Percentiles rank a stretch among this genome's conserved stretches.
phyloP scores from a whole-genome alignment of 2,113 vertebrate species.

The Pipa parva region DNA sequence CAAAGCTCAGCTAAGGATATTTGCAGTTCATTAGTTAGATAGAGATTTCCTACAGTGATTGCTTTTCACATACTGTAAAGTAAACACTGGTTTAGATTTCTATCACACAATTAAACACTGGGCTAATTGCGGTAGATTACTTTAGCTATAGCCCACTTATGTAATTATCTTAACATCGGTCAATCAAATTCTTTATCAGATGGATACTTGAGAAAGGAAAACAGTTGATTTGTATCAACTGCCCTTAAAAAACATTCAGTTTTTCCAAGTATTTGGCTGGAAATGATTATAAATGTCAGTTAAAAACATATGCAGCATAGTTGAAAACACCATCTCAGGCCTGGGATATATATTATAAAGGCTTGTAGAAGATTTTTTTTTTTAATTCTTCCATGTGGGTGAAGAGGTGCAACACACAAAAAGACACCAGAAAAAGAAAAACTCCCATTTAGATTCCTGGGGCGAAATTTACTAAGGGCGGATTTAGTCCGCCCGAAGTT shows the following conservation, averaged over 20 bases:
- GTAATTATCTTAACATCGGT: slow-evolving; percentile 12
- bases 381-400: no score
- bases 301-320: no score
- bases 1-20: background rate
- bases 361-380: no score
- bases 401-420: no score
- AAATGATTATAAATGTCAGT: background rate
- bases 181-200: slow-evolving; percentile 17
- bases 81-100: slow-evolving; percentile 17
- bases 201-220: slow-evolving; percentile 14
- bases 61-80: slow-evolving; percentile 6
- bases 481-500: no score
- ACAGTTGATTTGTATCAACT: background rate
- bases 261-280: background rate
- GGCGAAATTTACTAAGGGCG: no score
- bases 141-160: background rate
- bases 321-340: no score
- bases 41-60: slow-evolving; percentile 12
- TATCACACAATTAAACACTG: slow-evolving; percentile 22
- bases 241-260: background rate
- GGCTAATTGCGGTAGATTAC: slow-evolving; percentile 4
- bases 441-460: no score
- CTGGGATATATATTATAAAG: no score
- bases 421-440: no score
- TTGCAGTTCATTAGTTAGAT: slow-evolving; percentile 12